Evolutionary conservation across 2,888 invertebrate species (phyloP).

Genomic region (Thecophora atra): DNA sequence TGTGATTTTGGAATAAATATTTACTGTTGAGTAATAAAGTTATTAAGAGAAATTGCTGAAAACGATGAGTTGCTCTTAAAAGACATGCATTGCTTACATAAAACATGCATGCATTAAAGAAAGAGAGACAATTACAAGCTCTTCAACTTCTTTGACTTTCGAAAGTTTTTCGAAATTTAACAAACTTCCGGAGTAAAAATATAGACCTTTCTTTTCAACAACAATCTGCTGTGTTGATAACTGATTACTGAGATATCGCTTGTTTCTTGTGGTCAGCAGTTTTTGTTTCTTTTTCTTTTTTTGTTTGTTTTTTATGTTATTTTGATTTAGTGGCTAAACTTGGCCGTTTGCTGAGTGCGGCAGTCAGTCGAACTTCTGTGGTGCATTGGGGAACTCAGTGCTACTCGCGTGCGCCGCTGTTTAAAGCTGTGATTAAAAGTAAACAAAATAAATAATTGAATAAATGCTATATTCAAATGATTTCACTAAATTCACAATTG

Average conservation of each 20-base stretch:
- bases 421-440: background rate
- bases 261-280: constrained; percentile 8
- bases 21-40: no score
- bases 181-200: background rate
- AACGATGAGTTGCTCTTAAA: background rate
- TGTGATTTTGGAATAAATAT: no score
- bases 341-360: constrained; percentile 14
- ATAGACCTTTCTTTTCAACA: background rate
- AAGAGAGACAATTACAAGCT: background rate
- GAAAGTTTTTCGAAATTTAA: background rate
- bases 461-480: background rate
- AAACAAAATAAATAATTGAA: background rate
- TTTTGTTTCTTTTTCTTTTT: background rate
- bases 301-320: background rate
- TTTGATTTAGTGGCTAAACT: constrained; percentile 20
- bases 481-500: background rate
- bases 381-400: constrained; percentile 32
- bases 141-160: background rate
- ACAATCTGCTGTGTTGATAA: background rate
- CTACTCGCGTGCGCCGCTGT: background rate
- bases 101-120: no score
- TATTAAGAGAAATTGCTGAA: no score
- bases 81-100: background rate
- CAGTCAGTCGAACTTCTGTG: constrained; percentile 37
- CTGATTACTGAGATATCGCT: background rate